These are phyloP conservation scores for Atta cephalotes DNA, from an alignment of 1,140 invertebrate species.

Conservation along the genomic window DNA sequence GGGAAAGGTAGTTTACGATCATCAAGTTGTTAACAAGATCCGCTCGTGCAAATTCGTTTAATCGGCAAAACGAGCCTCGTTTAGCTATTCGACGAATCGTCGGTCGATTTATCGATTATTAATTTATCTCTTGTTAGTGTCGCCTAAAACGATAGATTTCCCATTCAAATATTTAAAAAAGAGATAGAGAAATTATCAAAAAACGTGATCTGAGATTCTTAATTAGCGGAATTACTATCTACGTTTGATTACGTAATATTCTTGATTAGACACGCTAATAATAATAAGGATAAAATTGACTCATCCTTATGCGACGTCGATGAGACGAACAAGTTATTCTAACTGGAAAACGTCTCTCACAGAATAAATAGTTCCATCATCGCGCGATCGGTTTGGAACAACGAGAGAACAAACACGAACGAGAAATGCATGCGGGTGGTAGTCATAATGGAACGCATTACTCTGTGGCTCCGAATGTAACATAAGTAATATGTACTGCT, in stretches of 20 bases:
- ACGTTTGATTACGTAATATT: slow-evolving; percentile 18
- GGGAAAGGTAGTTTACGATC: slow-evolving; percentile 7
- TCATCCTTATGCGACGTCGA: slow-evolving; percentile 2
- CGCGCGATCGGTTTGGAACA: slow-evolving; percentile 21
- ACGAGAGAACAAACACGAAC: slow-evolving; percentile 44
- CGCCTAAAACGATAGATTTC: background rate
- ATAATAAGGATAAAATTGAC: background rate
- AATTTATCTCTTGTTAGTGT: slow-evolving; percentile 62
- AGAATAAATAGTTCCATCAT: slow-evolving; percentile 55
- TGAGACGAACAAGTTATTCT: slow-evolving; percentile 45
- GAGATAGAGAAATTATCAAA: background rate
- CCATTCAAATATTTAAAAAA: background rate
- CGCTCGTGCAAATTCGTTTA: slow-evolving; percentile 70
- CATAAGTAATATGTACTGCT: slow-evolving; percentile 55
- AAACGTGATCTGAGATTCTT: background rate
- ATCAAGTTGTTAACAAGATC: slow-evolving; percentile 64
- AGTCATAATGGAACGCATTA: slow-evolving; percentile 48
- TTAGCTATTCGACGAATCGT: slow-evolving; percentile 28
- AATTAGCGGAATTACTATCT: background rate
- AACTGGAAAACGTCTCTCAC: slow-evolving; percentile 39
- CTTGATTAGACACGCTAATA: slow-evolving; percentile 14
- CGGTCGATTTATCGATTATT: slow-evolving; percentile 74
- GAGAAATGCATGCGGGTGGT: slow-evolving; percentile 43
- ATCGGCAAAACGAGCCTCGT: slow-evolving; percentile 3
- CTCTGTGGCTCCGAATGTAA: slow-evolving; percentile 52